phyloP scores from a whole-genome alignment of 2,113 vertebrate species.

The Nyctibius bracteatus region DNA sequence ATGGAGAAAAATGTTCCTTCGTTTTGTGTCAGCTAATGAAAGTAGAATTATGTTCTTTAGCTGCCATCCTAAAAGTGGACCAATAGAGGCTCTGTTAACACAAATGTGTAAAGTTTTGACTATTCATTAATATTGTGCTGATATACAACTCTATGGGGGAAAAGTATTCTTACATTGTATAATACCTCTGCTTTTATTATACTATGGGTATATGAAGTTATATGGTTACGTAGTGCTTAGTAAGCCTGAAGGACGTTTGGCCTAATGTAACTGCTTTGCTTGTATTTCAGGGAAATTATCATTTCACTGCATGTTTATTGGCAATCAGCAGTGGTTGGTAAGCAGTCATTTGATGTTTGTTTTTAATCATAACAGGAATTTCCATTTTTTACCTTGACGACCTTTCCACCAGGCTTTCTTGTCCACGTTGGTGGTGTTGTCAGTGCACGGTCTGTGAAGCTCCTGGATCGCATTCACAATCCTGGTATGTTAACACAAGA shows the following conservation, averaged over 20 bases:
- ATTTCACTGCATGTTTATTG: constrained; percentile 8
- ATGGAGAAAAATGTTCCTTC: not conserved
- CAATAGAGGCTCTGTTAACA: not conserved
- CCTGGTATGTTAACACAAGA: constrained; percentile 81
- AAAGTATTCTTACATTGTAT: constrained; percentile 7
- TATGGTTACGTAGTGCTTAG: not conserved
- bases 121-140: not conserved
- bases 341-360: not conserved
- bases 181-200: not conserved
- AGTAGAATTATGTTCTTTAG: not conserved
- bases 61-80: not conserved
- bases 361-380: constrained; percentile 82
- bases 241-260: not conserved
- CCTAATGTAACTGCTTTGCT: constrained; percentile 6
- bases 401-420: constrained; percentile 91
- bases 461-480: constrained; percentile 97
- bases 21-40: not conserved
- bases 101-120: not conserved
- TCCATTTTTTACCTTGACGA: constrained; percentile 94
- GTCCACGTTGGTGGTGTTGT: constrained; percentile 94
- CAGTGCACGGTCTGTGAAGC: constrained; percentile 96
- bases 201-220: not conserved
- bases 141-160: constrained; percentile 40
- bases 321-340: not conserved
- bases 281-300: not conserved